These are phyloP conservation scores for Tethya wilhelma DNA, from an alignment of 37 sponge, comb jelly and placozoan species.

Conservation along the genomic window DNA sequence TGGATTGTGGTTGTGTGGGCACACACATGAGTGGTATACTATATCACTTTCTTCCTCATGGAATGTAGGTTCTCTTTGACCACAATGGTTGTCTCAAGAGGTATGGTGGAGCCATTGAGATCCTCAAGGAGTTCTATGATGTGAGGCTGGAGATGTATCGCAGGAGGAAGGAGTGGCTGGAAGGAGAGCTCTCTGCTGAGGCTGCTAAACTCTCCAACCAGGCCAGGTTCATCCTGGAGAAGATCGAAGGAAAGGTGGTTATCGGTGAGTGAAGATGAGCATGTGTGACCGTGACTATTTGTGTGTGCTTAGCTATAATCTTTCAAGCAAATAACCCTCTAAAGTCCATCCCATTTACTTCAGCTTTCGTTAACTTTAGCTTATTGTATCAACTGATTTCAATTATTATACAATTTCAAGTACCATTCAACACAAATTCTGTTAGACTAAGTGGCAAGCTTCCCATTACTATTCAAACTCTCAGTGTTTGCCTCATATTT, in stretches of 20 bases:
- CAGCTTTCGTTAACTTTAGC: too few relatives aligned
- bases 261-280: conserved; percentile 65
- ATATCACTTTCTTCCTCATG: background rate
- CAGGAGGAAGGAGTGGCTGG: conserved; percentile 84
- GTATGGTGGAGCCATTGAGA: conserved; percentile 68
- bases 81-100: conserved; percentile 79
- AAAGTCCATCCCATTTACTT: too few relatives aligned
- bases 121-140: conserved; percentile 88
- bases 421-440: too few relatives aligned
- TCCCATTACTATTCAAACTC: background rate
- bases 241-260: conserved; percentile 83
- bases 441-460: too few relatives aligned
- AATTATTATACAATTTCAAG: too few relatives aligned
- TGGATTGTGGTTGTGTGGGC: too few relatives aligned
- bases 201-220: conserved; percentile 76
- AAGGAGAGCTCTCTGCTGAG: conserved; percentile 86
- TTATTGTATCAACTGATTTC: too few relatives aligned
- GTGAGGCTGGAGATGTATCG: conserved; percentile 76
- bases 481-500: too few relatives aligned
- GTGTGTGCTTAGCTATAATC: too few relatives aligned
- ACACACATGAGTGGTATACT: too few relatives aligned
- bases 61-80: conserved; percentile 92
- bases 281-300: too few relatives aligned
- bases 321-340: too few relatives aligned
- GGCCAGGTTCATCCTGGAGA: conserved; percentile 95